These are phyloP conservation scores for Orgyia antiqua DNA, from an alignment of 2,888 invertebrate species.

Conservation along the genomic window DNA sequence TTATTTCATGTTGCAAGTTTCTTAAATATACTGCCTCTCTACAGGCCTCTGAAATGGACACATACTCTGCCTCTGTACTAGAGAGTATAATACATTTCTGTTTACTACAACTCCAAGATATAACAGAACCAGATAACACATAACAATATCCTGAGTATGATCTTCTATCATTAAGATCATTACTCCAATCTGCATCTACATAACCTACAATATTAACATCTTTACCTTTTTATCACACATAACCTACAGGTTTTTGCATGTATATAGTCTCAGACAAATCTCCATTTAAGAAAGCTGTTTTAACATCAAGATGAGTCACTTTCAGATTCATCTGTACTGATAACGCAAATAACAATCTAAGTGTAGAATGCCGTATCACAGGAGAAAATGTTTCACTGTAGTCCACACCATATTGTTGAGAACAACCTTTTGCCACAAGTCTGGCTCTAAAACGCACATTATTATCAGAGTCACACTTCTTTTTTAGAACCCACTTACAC, in stretches of 20 bases:
- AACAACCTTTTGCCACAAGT: conserved; percentile 7
- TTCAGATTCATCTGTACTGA: conserved; percentile 3
- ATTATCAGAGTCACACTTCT: conserved; percentile 1
- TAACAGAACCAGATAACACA: no score
- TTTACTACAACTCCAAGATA: no score
- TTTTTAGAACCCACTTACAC: no score
- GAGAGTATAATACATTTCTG: no score
- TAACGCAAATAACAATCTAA: conserved; percentile 5
- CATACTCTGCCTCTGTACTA: no score
- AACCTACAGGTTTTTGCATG: conserved; percentile 1
- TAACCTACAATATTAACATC: no score
- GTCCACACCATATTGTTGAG: conserved; percentile 3
- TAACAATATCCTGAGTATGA: no score
- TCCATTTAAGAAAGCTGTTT: conserved; percentile 11
- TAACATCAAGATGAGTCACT: conserved; percentile 7
- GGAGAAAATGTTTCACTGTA: conserved; percentile 4
- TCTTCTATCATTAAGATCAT: no score
- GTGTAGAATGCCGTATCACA: conserved; percentile 2
- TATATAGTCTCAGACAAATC: neutral
- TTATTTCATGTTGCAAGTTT: neutral
- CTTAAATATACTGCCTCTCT: neutral
- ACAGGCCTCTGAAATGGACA: neutral
- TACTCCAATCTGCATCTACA: neutral
- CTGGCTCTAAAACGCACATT: conserved; percentile 7
- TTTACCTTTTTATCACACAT: neutral